phyloP scores from a whole-genome alignment of 2,888 invertebrate genomes.

The Girardia tigrina region DNA sequence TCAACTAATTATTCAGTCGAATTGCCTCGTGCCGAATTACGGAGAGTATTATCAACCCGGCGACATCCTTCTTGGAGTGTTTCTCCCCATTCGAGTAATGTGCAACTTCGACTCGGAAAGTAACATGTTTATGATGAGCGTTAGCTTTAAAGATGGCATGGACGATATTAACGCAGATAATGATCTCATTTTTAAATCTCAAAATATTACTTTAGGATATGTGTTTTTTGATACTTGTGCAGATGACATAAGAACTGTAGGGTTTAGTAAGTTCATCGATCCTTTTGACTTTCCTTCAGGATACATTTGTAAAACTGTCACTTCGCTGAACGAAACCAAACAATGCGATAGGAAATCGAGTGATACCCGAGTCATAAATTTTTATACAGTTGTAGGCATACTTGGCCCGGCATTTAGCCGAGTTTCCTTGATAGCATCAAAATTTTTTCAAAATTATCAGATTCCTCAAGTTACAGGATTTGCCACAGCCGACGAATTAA shows the following conservation, averaged over 20 bases:
- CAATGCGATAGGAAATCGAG: neutral
- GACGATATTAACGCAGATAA: neutral
- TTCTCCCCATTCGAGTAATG: neutral
- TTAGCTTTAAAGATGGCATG: neutral
- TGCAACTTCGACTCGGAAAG: neutral
- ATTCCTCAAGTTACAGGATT: neutral
- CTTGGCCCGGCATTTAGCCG: neutral
- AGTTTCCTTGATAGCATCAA: neutral
- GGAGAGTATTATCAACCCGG: neutral
- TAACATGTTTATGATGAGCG: conserved; percentile 5
- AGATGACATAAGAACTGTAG: neutral
- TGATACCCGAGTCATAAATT: neutral
- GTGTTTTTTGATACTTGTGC: conserved; percentile 6
- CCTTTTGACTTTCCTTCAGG: neutral
- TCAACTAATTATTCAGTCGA: too few species aligned
- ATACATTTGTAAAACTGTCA: neutral
- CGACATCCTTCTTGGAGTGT: neutral
- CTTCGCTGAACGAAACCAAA: neutral
- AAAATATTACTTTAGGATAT: neutral
- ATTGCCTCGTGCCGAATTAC: neutral
- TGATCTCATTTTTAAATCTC: neutral
- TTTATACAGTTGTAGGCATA: neutral
- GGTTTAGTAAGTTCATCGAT: neutral
- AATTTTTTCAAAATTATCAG: neutral
- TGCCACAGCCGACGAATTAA: neutral